These are phyloP conservation scores for Aphyosemion australe DNA, from an alignment of 2,113 vertebrate genomes.

Conservation along the genomic window DNA sequence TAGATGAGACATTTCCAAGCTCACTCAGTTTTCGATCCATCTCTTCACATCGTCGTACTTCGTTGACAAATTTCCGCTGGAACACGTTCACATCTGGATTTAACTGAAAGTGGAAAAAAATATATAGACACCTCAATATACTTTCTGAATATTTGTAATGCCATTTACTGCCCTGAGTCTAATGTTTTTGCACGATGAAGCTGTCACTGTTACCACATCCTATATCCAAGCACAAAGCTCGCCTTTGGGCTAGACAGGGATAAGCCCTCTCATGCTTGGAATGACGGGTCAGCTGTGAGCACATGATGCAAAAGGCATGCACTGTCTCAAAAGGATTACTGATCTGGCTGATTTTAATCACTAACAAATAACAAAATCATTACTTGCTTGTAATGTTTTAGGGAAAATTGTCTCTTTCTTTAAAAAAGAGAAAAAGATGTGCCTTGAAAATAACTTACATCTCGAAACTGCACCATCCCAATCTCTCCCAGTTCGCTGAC, in stretches of 20 bases:
- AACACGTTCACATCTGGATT: constrained; percentile 99
- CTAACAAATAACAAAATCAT: neutral
- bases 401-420: neutral
- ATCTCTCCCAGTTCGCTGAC: constrained; percentile 97
- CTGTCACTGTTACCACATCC: neutral
- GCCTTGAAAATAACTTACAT: constrained; percentile 83
- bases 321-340: constrained; percentile 27
- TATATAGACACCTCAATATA: neutral
- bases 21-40: constrained; percentile 96
- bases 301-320: constrained; percentile 60
- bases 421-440: no score
- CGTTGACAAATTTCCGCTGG: constrained; percentile 98
- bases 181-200: neutral
- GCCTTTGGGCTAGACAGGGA: constrained; percentile 33
- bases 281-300: constrained; percentile 61
- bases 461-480: constrained; percentile 97
- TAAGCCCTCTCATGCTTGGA: constrained; percentile 38
- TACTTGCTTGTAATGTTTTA: neutral
- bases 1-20: neutral
- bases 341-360: neutral
- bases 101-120: constrained; percentile 76
- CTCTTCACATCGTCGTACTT: constrained; percentile 95
- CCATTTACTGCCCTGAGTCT: neutral
- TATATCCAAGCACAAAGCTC: constrained; percentile 34
- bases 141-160: neutral